Base-by-base conservation (phyloP, 2,888 invertebrate species). In the Spodoptera littoralis region DNA sequence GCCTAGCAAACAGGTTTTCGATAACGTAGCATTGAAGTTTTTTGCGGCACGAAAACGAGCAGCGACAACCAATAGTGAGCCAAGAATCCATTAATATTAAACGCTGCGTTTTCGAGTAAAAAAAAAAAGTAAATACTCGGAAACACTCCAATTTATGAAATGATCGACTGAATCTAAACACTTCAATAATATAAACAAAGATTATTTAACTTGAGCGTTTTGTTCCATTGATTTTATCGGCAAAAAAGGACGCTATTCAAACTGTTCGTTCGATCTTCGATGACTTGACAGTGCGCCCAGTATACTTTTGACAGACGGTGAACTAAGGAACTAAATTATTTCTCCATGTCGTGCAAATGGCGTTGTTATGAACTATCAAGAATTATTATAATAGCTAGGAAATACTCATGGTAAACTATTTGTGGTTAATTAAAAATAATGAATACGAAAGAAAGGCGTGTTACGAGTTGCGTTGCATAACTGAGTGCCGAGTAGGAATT, bases 1-100 rank as follows among this genome's bases (percentile, higher is more conserved):
- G 27, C 48, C 27, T 41, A 44, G 36, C 9, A 36, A 36, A 71
- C 66, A 27, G 49, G 66, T 71, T 67, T 61, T 67, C 64, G 30
- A 61, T 52, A 62, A 62, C 43, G 60, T 41, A 42, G 45, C 36
- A 51, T 60, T 44, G 22, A 46, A n/a, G n/a, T 70, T 63, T 66
- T 64, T 67, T 70, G 36, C 46, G 3, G 45, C 24, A 42, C 5
- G 13, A 36, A 24, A 45, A 43, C 24, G 45, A 44, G 45, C 46
- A 42, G 36, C 50, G 9, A 36, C 46, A 45, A 22, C 50, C 11
- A 36, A 18, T 54, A 13, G 30, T 58, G 11, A 42, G 11, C 44
- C 27, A 57, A 12, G 24, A 13, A 11, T 12, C 13, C 66, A 49
- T 56, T 66, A 27, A 59, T 51, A n/a, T 22, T 11, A 9, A 42